Conservation (phyloP, 1,140 invertebrate genomes). For the Zaprionus kolodkinae region DNA sequence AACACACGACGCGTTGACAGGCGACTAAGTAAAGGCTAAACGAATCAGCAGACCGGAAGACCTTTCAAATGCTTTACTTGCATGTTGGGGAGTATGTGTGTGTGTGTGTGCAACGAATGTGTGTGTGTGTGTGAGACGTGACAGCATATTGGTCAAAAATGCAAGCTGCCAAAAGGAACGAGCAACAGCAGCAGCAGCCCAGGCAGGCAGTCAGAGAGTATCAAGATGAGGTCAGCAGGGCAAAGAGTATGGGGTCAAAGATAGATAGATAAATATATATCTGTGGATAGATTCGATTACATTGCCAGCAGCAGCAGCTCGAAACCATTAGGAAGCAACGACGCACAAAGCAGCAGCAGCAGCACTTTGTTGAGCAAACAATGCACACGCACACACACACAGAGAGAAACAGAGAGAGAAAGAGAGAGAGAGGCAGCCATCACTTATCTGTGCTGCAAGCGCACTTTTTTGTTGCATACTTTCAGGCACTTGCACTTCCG, state of each 20-base stretch:
- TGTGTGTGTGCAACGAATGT: conserved; percentile 14
- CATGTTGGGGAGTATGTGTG: conserved; percentile 27
- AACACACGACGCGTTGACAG: conserved; percentile 27
- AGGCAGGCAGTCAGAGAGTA: too few relatives aligned
- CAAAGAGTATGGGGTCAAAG: conserved; percentile 47
- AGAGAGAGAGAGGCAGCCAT: not conserved
- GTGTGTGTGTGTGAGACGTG: conserved; percentile 33
- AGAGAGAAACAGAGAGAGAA: not conserved
- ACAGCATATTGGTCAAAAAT: conserved; percentile 42
- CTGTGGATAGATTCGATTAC: conserved; percentile 67
- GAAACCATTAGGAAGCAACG: conserved; percentile 50
- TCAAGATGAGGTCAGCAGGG: conserved; percentile 73
- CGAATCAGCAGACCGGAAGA: conserved; percentile 77
- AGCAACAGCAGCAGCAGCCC: not conserved
- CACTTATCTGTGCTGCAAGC: conserved; percentile 22
- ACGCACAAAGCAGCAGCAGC: conserved; percentile 50
- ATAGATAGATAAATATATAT: conserved; percentile 3
- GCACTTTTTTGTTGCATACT: conserved; percentile 62
- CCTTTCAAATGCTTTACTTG: conserved; percentile 66
- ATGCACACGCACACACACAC: conserved; percentile 32
- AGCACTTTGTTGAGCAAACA: conserved; percentile 75
- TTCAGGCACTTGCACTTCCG: conserved; percentile 24
- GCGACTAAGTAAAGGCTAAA: conserved; percentile 64
- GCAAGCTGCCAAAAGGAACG: conserved; percentile 17
- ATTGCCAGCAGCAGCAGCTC: conserved; percentile 40